Evolutionary conservation across 2,113 vertebrate species (phyloP), one percentile per base, ranked within the genome.

Genomic region (Zosterops pallidus): DNA sequence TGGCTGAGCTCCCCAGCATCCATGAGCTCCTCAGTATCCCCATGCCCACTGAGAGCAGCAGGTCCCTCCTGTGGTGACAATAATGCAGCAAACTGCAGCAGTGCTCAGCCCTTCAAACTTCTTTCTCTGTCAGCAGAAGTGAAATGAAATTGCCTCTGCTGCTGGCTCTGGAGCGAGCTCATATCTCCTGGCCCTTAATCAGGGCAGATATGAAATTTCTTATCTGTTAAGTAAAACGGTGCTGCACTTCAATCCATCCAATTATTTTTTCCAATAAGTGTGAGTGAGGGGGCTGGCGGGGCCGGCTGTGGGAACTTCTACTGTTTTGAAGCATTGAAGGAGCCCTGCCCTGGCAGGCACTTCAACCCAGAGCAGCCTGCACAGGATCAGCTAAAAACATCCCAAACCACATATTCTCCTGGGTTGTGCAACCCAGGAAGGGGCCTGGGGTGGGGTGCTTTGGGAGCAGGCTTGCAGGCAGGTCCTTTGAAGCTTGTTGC

Each of bases 161-260:
- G 57, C 90, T 92, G 83, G 62, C 91, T 94, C 81, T 44, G n/a
- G 68, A 90, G 83, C 1, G 2, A 90, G 83, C 75, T 79, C 9
- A 2, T 97, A 96, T 95, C 97, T 97, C 68, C 41, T 63, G 64
- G 78, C 78, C 82, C 81, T 68, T 90, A 95, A 94, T 95, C 95
- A 91, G 79, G 78, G 47, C 75, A 96, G 96, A 96, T 93, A 96
- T 41, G 93, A 95, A 94, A 90, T 96, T 94, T 95, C 94, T 97
- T 97, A 96, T 96, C 96, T 96, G 44, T 90, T 91, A 70, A 95
- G 76, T 96, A 90, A 97, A 97, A 95, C 0, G 75, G 90, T 88
- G 55, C 90, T 88, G 62, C 65, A 65, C 95, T 97, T 97, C 95
- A 96, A 94, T 94, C 89, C 84, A 92, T 94, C 72, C 95, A 97